Conservation (phyloP, 1,140 invertebrate species). For the Drosophila pachea region DNA sequence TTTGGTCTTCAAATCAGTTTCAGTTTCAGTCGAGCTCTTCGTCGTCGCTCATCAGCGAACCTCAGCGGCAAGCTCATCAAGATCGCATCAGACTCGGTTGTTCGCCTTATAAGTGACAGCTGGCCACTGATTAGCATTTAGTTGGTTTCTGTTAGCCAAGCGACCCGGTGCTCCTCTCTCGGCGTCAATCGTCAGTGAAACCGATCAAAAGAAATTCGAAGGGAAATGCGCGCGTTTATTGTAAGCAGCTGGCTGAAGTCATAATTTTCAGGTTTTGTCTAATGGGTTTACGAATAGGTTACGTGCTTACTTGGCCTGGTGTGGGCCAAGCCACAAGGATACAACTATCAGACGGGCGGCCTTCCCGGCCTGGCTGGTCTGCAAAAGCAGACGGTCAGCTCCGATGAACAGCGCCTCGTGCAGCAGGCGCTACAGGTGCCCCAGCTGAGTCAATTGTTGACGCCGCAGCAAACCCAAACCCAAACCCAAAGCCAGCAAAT, state of each 20-base stretch:
- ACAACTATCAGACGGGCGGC: conserved; percentile 58
- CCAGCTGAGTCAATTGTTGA: conserved; percentile 19
- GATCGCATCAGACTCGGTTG: conserved; percentile 35
- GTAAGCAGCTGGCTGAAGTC: conserved; percentile 45
- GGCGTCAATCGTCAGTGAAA: background rate
- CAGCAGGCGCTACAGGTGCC: conserved; percentile 61
- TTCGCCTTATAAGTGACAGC: conserved; percentile 61
- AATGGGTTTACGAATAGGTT: conserved; percentile 44
- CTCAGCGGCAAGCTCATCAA: conserved; percentile 2
- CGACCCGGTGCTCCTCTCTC: conserved; percentile 40
- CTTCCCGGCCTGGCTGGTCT: background rate
- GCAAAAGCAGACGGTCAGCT: conserved; percentile 30
- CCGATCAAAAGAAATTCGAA: conserved; percentile 3
- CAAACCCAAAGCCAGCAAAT: conserved; percentile 27
- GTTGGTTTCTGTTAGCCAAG: conserved; percentile 72
- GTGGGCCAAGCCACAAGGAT: conserved; percentile 65
- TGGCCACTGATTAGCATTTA: conserved; percentile 76
- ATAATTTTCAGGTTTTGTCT: background rate
- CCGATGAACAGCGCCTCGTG: conserved; percentile 47
- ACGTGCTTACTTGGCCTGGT: conserved; percentile 59
- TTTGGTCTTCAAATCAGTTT: conserved; percentile 48
- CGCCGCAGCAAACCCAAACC: background rate
- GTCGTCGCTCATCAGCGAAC: conserved; percentile 40
- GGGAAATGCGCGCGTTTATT: conserved; percentile 71
- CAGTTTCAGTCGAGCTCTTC: conserved; percentile 62